phyloP scores from a whole-genome alignment of 1,140 invertebrate species.

The Caenorhabditis tropicalis region DNA sequence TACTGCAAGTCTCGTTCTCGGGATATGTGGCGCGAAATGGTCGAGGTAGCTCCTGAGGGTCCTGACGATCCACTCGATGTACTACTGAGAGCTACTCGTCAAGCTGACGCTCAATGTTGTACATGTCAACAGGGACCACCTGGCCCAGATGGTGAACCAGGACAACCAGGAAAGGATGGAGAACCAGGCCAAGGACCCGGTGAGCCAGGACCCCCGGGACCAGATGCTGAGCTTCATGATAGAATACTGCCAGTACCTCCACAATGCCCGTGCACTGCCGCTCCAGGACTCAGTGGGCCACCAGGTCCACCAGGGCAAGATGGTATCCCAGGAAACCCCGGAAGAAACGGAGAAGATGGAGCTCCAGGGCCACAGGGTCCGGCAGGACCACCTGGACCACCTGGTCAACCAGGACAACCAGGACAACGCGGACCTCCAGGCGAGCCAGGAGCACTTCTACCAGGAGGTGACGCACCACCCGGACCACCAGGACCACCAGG shows the following conservation, averaged over 20 bases:
- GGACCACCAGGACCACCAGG: constrained; percentile 59
- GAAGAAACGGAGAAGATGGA: constrained; percentile 68
- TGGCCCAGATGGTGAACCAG: constrained; percentile 65
- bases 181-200: constrained; percentile 65
- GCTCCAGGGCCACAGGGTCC: constrained; percentile 63
- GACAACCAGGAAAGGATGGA: constrained; percentile 61
- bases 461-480: constrained; percentile 64
- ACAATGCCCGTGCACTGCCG: constrained; percentile 69
- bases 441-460: constrained; percentile 68
- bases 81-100: constrained; percentile 64
- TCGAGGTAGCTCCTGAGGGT: constrained; percentile 64
- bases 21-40: constrained; percentile 72
- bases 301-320: constrained; percentile 66
- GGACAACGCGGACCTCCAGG: constrained; percentile 67
- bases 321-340: constrained; percentile 67
- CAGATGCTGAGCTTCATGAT: constrained; percentile 71
- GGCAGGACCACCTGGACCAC: constrained; percentile 59
- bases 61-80: constrained; percentile 57
- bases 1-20: constrained; percentile 69
- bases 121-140: constrained; percentile 71
- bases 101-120: constrained; percentile 68
- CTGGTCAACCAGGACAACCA: constrained; percentile 66
- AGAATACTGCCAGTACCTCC: constrained; percentile 71
- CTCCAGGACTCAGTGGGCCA: constrained; percentile 64
- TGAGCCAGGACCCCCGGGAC: constrained; percentile 65